Base-by-base conservation (phyloP, 2,113 vertebrate genomes). In the Psittacus erithacus region DNA sequence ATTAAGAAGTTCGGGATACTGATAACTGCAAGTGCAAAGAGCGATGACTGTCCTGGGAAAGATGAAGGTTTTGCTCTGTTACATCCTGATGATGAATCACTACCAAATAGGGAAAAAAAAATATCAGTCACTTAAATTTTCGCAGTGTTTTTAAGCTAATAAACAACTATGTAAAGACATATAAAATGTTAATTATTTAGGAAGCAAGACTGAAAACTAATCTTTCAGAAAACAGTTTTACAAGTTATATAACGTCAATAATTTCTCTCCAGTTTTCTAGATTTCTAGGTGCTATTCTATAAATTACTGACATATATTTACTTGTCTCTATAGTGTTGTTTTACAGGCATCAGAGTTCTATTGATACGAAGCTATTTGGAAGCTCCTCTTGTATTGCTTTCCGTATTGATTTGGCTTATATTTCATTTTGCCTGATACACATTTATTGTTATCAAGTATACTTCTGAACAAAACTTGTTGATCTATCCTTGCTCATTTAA, bases 121-220 rank as follows among this genome's bases (percentile, higher is more conserved):
- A 38, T 38, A 13, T 13, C 62, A 68, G 46, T 88, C 13, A 53
- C 24, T 41, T 74, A 88, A 63, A 70, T 95, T 86, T 94, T 92
- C 38, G 81, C 31, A 53, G 3, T 74, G 38, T 67, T 82, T 95
- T 87, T 79, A 75, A 91, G 94, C 87, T 90, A 84, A 87, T 82
- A 85, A 90, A 41, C 9, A 83, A 47, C 27, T 62, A 22, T 44
- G 14, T 69, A 65, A 93, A 11, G 13, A 43, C 27, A 82, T 39
- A 53, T 31, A 67, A 91, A 88, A 74, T 43, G 19, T 49, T 92
- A 47, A 74, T 74, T 73, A 33, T 86, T 93, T 87, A 85, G 69
- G 47, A 85, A 60, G 47, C 38, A 38, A 79, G 29, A 96, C 84
- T 46, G 33, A 91, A 84, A 86, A 38, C 28, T 78, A 52, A 18